These are phyloP conservation scores for Sebastes taczanowskii DNA, from an alignment of 2,797 vertebrate species.

Conservation along the genomic window DNA sequence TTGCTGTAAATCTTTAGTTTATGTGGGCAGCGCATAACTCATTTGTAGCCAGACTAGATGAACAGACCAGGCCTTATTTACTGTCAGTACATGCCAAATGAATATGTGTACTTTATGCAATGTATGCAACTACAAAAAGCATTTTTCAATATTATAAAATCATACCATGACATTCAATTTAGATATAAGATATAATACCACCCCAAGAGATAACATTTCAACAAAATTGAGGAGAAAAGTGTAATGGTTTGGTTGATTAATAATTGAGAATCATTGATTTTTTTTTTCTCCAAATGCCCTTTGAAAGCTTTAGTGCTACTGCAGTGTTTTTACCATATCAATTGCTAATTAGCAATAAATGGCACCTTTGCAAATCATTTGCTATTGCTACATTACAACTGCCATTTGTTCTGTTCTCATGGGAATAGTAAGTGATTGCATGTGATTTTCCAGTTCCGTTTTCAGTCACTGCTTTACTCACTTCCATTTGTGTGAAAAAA, in stretches of 20 bases:
- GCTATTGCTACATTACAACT: constrained; percentile 1
- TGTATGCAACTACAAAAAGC: neutral
- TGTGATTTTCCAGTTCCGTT: constrained; percentile 40
- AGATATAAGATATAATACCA: neutral
- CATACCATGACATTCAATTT: neutral
- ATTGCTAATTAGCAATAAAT: constrained; percentile 29
- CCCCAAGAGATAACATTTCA: constrained; percentile 16
- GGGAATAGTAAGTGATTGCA: neutral
- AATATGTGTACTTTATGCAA: neutral
- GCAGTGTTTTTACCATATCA: constrained; percentile 28
- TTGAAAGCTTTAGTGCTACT: constrained; percentile 36
- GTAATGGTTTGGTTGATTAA: constrained; percentile 59
- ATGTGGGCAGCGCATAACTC: neutral
- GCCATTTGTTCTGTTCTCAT: neutral
- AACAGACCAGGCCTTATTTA: neutral
- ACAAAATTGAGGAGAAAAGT: constrained; percentile 35
- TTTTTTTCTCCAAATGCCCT: constrained; percentile 46
- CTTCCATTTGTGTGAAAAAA: constrained; percentile 27
- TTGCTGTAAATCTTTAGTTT: neutral
- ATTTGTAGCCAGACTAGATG: neutral
- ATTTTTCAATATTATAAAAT: neutral
- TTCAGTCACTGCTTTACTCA: constrained; percentile 17
- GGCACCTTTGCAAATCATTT: constrained; percentile 30
- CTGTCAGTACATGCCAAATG: neutral
- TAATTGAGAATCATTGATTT: constrained; percentile 73